A percentile compares a stretch with the other conserved stretches of the same genome.
These are phyloP conservation scores for Ariolimax columbianus DNA, from an alignment of 2,888 invertebrate genomes.

Conservation along the genomic window DNA sequence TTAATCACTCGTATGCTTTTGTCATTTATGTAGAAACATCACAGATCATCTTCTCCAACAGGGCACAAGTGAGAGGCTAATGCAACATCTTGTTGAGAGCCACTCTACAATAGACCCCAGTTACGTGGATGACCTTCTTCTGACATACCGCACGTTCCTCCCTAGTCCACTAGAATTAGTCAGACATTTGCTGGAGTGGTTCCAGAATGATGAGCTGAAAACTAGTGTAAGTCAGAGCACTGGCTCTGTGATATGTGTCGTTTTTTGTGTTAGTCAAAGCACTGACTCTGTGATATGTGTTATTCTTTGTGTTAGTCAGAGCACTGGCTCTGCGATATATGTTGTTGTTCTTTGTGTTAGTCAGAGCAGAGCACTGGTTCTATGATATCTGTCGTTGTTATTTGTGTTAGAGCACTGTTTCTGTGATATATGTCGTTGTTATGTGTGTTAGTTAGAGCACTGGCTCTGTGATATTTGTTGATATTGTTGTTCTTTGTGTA, in stretches of 20 bases:
- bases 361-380: neutral
- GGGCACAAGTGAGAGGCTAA: conserved; percentile 92
- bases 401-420: too few relatives aligned
- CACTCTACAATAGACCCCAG: conserved; percentile 92
- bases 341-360: neutral
- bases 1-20: too few relatives aligned
- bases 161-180: conserved; percentile 91
- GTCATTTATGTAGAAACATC: too few relatives aligned
- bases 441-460: neutral
- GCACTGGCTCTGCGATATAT: neutral
- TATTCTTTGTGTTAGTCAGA: neutral
- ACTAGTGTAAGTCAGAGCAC: conserved; percentile 33
- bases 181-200: conserved; percentile 81
- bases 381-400: too few relatives aligned
- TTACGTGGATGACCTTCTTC: conserved; percentile 98
- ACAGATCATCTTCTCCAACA: conserved; percentile 60
- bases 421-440: too few relatives aligned
- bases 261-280: neutral
- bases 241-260: neutral
- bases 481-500: neutral
- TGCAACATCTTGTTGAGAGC: conserved; percentile 96
- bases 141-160: conserved; percentile 97
- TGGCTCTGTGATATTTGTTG: neutral
- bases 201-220: conserved; percentile 61
- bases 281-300: neutral